Base-by-base conservation (phyloP, 1,140 invertebrate species). In the Drosophila gunungcola region DNA sequence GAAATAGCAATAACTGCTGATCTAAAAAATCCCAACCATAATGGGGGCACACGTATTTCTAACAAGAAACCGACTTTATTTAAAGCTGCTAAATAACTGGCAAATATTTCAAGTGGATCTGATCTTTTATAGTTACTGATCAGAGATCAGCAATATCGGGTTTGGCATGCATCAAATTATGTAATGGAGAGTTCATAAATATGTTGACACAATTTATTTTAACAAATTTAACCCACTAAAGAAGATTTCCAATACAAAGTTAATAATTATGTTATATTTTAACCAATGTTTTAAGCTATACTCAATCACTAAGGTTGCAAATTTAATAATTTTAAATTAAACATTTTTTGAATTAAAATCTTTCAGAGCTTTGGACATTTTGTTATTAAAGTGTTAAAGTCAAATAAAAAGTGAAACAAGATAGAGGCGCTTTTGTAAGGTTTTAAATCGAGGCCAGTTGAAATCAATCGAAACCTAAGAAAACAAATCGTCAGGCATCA, bases 11-110 rank as follows among this genome's bases (percentile, higher is more conserved):
- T 91, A 88, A 91, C 90, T 91, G 90, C 90, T 91, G 90, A 90
- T 91, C 90, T 91, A 91, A 91, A 91, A 91, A 91, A 91, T 91
- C 90, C 90, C 90, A 91, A 91, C 90, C 78, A 91, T 91, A 91
- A 91, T 90, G 75, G 70, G 74, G 73, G 89, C 76, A 90, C 76
- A 55, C 63, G 42, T 32, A 52, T 65, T 53, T 45, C 12, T 38
- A 46, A 13, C 4, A 36, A 45, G 29, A 10, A 10, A 36, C 60
- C 32, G 21, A 38, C 36, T 41, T 56, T 34, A 46, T 46, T 25
- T 21, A 9, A n/a, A 46, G 32, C 43, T 54, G 1, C 36, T 36
- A 5, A 42, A 54, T 69, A 60, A 77, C 74, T 77, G 56, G 76
- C 64, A 39, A n/a, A 27, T 16, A 32, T 21, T 13, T 29, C 4